phyloP scores from a whole-genome alignment of 2,797 vertebrate genomes.

The Poecilia picta region DNA sequence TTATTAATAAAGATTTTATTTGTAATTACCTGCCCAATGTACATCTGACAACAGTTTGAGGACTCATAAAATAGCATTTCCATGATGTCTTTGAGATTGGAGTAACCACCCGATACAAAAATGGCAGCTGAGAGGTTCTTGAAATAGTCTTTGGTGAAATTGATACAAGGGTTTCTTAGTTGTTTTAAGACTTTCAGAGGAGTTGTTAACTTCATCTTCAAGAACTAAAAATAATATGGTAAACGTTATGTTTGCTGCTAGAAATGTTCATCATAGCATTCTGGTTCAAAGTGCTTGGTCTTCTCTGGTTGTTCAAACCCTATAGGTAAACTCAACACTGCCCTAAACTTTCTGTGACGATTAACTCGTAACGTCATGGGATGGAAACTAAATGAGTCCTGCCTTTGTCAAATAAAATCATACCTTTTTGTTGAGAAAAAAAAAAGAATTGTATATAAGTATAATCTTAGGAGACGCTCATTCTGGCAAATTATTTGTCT shows the following conservation, averaged over 20 bases:
- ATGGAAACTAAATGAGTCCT: background rate
- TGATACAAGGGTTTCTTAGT: background rate
- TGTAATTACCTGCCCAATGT: background rate
- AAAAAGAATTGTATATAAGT: background rate
- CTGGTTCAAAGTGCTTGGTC: background rate
- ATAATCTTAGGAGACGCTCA: background rate
- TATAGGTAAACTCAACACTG: background rate
- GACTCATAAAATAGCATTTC: background rate
- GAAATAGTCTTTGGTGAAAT: background rate
- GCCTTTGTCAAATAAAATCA: background rate
- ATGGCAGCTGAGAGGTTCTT: background rate
- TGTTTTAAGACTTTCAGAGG: background rate
- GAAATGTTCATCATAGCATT: background rate
- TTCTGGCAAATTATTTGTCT: background rate
- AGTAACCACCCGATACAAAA: background rate
- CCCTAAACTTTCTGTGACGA: background rate
- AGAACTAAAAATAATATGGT: background rate
- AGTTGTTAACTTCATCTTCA: background rate
- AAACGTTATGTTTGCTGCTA: background rate
- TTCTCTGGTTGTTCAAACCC: background rate
- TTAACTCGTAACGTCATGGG: background rate
- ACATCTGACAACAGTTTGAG: background rate
- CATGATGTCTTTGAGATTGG: background rate
- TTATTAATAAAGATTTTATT: background rate
- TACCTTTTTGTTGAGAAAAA: background rate